Conservation (phyloP, 2,797 vertebrate genomes). For the Okamejei kenojei region DNA sequence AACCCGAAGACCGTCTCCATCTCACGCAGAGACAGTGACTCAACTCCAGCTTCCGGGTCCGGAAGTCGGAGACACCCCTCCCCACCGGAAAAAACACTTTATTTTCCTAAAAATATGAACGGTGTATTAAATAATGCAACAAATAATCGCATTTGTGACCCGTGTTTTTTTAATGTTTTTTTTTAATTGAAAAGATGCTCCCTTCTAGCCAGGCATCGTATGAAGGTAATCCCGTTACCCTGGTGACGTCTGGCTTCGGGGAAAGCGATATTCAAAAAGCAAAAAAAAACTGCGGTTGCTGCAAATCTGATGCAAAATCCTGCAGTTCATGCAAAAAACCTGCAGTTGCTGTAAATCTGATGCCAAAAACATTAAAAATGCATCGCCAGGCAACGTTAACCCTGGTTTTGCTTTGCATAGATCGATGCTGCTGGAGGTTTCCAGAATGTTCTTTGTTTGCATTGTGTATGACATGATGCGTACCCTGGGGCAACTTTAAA, state of each 20-base stretch:
- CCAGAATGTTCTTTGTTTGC: no score
- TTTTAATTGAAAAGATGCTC: neutral
- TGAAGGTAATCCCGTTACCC: neutral
- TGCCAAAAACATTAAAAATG: no score
- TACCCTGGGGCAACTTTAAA: no score
- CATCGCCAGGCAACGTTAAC: no score
- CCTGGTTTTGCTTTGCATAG: no score
- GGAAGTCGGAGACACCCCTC: constrained; percentile 39
- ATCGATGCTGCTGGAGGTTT: no score
- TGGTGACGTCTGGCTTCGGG: neutral
- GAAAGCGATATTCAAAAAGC: neutral
- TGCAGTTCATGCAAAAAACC: no score
- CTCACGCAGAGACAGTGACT: constrained; percentile 74
- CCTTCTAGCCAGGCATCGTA: neutral
- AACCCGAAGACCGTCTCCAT: constrained; percentile 55
- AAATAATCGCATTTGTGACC: no score
- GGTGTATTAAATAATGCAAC: neutral
- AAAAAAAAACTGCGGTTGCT: no score
- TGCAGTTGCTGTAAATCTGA: no score
- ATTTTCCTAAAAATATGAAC: neutral
- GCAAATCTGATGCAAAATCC: no score
- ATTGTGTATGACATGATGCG: no score
- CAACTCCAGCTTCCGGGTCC: constrained; percentile 75
- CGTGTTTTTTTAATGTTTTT: neutral
- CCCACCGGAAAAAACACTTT: neutral